phyloP scores from a whole-genome alignment of 2,888 invertebrate genomes.

The Hermodice carunculata region DNA sequence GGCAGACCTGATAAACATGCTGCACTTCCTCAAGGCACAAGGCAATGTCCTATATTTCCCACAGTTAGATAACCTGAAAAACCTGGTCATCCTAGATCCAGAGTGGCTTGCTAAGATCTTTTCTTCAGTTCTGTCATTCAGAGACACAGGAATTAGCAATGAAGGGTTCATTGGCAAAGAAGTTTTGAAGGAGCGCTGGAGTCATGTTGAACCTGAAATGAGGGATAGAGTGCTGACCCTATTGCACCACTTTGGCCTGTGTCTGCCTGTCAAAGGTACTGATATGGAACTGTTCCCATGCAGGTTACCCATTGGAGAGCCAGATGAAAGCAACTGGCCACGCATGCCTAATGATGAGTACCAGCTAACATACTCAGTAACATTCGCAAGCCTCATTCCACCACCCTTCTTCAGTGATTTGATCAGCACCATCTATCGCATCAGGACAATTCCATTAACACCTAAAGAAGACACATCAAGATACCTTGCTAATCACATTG shows the following conservation, averaged over 20 bases:
- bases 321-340: constrained; percentile 35
- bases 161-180: constrained; percentile 35
- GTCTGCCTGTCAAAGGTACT: constrained; percentile 31
- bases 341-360: constrained; percentile 15
- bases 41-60: constrained; percentile 41
- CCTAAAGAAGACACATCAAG: constrained; percentile 7
- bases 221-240: constrained; percentile 28
- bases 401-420: constrained; percentile 40
- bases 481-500: constrained; percentile 37
- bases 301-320: constrained; percentile 40
- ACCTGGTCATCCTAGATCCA: constrained; percentile 42
- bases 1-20: constrained; percentile 35
- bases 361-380: constrained; percentile 36
- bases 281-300: constrained; percentile 37
- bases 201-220: constrained; percentile 10
- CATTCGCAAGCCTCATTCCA: constrained; percentile 37
- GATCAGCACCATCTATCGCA: constrained; percentile 24
- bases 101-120: constrained; percentile 42
- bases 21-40: constrained; percentile 39
- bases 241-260: constrained; percentile 37
- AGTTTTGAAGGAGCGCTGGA: constrained; percentile 24
- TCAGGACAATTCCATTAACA: constrained; percentile 9
- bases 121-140: constrained; percentile 33
- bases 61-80: constrained; percentile 23
- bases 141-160: constrained; percentile 34